These are phyloP conservation scores for Ramazzottius varieornatus DNA, from an alignment of 2,888 invertebrate genomes.

Conservation along the genomic window DNA sequence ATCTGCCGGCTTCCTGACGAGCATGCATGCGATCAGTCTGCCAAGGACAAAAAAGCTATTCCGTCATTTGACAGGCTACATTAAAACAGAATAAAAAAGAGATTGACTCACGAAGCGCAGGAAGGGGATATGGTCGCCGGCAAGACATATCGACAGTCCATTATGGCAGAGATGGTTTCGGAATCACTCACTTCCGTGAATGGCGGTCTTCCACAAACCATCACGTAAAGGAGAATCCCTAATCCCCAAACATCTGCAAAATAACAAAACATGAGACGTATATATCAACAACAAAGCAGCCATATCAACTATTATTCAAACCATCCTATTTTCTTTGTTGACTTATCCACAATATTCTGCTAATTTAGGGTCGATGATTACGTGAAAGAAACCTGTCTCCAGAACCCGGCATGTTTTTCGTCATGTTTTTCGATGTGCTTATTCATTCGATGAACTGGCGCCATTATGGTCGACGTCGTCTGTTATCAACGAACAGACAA, in stretches of 20 bases:
- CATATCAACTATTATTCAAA: too few relatives aligned
- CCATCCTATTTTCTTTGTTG: too few relatives aligned
- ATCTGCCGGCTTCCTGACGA: slow-evolving; percentile 70
- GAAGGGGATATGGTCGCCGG: slow-evolving; percentile 58
- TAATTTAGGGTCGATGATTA: too few relatives aligned
- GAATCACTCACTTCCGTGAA: slow-evolving; percentile 98
- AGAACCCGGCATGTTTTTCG: too few relatives aligned
- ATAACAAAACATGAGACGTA: too few relatives aligned
- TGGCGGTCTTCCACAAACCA: slow-evolving; percentile 85
- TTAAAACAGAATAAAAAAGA: slow-evolving; percentile 4
- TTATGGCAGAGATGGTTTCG: slow-evolving; percentile 94
- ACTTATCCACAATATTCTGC: too few relatives aligned
- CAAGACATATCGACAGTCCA: slow-evolving; percentile 91
- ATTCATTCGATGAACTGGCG: too few relatives aligned
- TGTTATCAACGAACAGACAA: too few relatives aligned
- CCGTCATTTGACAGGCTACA: not conserved
- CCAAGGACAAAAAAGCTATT: not conserved
- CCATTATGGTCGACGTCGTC: too few relatives aligned
- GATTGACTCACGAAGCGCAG: slow-evolving; percentile 41
- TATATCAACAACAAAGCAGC: too few relatives aligned
- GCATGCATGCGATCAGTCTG: slow-evolving; percentile 68
- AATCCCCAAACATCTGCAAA: slow-evolving; percentile 79
- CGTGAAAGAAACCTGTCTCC: too few relatives aligned
- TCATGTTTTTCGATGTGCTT: too few relatives aligned
- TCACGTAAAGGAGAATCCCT: slow-evolving; percentile 91